Base-by-base conservation (phyloP, 92 coral and sea anemone genomes). In the Bergia puertoricense region DNA sequence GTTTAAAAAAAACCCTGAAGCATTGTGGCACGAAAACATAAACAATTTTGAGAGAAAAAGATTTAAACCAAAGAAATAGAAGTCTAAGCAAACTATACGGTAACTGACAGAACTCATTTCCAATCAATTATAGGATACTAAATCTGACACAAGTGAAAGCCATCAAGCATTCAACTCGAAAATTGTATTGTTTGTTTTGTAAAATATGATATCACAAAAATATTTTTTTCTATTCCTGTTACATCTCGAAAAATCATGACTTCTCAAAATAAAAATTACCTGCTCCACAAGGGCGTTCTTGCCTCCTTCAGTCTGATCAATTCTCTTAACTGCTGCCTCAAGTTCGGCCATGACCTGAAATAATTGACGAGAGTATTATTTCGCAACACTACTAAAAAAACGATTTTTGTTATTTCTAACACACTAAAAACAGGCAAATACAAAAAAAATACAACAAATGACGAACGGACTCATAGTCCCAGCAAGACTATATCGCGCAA, bases 251-350 rank as follows among this genome's bases (percentile, higher is more conserved):
- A 46, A 80, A 15, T 18, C 46, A 30, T 88, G 30, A 30, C 30
- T 30, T 30, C 2, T 2, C 56, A 20, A 43, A 50, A n/a, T 59
- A 38, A 15, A 22, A 30, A 4, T 8, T 85, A 96, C 99, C 97
- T 96, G 99, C 54, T 97, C 93, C 0, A 95, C 91, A 22, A 97
- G 75, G 1, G 95, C 92, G 88, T 57, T 88, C 75, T 96, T 96
- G 80, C 99, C 98, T 71, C 99, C 96, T 81, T 95, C 99, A 16
- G 95, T 87, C 91, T 96, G 96, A 77, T 97, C 99, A 75, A 97
- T 92, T 85, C 95, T 90, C 74, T 97, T 95, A 7, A 91, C 92
- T 1, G 98, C 95, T 30, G 91, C 88, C 30, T 94, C 98, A 9
- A 97, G 86, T 76, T 95, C 99, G 36, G 94, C 91, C 72, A 91